Conservation (phyloP, 1,140 invertebrate species). For the Periplaneta americana region DNA sequence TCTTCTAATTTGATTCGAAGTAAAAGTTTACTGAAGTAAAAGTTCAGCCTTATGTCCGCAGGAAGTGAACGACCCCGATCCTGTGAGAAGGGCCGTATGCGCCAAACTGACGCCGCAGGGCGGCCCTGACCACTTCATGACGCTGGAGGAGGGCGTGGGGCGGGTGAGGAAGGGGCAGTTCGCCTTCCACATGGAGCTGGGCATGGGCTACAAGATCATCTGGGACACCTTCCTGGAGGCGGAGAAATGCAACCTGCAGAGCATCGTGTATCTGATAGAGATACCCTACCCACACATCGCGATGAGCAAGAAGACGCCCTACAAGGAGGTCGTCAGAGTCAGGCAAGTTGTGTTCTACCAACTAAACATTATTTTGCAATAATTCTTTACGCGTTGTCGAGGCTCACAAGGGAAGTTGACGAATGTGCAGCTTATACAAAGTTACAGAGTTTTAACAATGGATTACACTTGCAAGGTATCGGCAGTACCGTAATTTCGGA, state of each 20-base stretch:
- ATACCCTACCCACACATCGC: neutral
- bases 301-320: conserved; percentile 51
- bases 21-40: no score
- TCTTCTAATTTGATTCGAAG: no score
- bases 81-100: conserved; percentile 49
- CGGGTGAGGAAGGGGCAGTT: conserved; percentile 50
- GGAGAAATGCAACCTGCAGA: conserved; percentile 57
- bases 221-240: conserved; percentile 56
- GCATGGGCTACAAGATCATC: conserved; percentile 47
- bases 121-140: conserved; percentile 40
- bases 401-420: no score
- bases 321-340: conserved; percentile 53
- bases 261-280: conserved; percentile 20
- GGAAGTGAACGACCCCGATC: conserved; percentile 50
- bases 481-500: no score
- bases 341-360: conserved; percentile 5
- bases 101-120: conserved; percentile 51
- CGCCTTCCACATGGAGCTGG: conserved; percentile 45
- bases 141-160: conserved; percentile 49
- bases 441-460: no score
- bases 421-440: no score
- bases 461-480: no score
- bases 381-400: no score
- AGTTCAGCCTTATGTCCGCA: no score
- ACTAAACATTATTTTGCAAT: no score